These are phyloP conservation scores for Babyrousa celebensis DNA, from an alignment of 2,797 vertebrate genomes.

Conservation along the genomic window DNA sequence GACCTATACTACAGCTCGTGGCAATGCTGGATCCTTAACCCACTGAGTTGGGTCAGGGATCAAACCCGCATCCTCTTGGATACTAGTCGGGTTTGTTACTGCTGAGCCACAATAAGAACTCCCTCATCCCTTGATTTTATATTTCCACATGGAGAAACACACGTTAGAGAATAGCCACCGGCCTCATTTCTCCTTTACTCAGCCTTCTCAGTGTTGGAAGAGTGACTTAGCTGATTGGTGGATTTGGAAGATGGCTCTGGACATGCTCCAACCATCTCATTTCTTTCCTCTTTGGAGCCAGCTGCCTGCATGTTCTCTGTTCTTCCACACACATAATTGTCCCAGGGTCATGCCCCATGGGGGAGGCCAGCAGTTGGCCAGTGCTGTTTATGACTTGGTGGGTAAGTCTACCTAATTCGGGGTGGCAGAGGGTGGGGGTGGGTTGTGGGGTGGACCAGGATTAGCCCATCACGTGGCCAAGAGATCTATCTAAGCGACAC, in stretches of 20 bases:
- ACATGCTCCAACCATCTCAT: neutral
- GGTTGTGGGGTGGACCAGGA: neutral
- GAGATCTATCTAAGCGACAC: neutral
- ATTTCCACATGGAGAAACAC: neutral
- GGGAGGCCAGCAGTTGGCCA: neutral
- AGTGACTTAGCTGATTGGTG: neutral
- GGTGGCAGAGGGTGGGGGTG: too few relatives aligned
- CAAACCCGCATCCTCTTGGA: too few relatives aligned
- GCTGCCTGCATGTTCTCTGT: neutral
- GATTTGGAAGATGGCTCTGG: neutral
- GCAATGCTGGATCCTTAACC: too few relatives aligned
- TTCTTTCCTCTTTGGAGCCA: neutral
- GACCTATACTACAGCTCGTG: too few relatives aligned
- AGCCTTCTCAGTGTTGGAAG: neutral
- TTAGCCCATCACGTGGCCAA: neutral
- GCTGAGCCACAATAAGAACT: too few relatives aligned
- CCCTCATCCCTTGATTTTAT: neutral
- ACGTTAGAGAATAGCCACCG: neutral
- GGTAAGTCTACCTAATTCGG: neutral
- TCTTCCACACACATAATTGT: neutral
- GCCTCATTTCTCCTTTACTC: neutral
- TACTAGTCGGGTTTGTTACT: too few relatives aligned
- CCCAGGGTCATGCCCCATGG: neutral
- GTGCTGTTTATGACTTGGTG: neutral
- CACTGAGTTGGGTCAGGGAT: too few relatives aligned